These are phyloP conservation scores for Megalurothrips usitatus DNA, from an alignment of 2,888 invertebrate genomes.

Conservation along the genomic window DNA sequence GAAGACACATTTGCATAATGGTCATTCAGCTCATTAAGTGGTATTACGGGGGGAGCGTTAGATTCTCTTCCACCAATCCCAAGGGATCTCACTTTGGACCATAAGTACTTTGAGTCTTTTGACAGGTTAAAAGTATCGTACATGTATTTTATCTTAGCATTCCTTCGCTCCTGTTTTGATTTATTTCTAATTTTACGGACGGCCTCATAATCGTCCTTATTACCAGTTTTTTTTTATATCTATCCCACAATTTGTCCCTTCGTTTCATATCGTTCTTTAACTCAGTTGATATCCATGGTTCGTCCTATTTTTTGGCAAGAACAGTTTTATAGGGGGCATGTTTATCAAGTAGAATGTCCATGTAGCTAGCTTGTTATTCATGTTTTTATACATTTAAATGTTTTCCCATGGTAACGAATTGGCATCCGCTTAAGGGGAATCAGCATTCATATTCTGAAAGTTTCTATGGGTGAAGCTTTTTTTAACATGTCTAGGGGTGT, in stretches of 20 bases:
- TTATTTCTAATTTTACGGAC: neutral
- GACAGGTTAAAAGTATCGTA: no score
- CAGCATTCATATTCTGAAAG: neutral
- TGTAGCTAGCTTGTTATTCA: neutral
- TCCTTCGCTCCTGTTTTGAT: neutral
- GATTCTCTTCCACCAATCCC: neutral
- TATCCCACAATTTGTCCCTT: neutral
- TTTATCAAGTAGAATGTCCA: neutral
- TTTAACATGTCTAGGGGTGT: neutral
- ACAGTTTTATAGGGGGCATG: neutral
- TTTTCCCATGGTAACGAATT: neutral
- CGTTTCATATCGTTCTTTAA: neutral
- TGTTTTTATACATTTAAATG: neutral
- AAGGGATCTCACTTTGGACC: neutral
- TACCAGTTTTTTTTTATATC: neutral
- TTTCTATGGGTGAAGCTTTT: neutral
- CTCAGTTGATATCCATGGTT: neutral
- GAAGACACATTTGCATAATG: neutral
- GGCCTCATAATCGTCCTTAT: neutral
- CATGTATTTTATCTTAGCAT: neutral
- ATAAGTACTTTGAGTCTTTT: no score
- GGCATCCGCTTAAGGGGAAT: neutral
- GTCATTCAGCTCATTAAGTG: neutral
- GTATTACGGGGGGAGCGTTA: neutral
- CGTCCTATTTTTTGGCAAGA: neutral